phyloP scores from a whole-genome alignment of 2,888 invertebrate species.

The Xylota segnis region DNA sequence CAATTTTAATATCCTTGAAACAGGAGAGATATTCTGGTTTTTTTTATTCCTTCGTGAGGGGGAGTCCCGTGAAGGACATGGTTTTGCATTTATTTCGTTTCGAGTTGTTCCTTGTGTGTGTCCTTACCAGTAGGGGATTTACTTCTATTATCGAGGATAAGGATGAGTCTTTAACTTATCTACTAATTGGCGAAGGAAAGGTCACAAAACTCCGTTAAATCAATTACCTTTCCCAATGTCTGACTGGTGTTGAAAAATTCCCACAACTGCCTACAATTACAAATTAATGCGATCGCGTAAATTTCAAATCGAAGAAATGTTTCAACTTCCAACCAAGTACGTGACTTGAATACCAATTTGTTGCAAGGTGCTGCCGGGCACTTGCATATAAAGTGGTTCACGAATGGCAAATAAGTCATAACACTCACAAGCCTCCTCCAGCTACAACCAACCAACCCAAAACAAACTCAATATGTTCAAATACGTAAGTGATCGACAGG shows the following conservation, averaged over 20 bases:
- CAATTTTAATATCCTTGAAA: slow-evolving; percentile 44
- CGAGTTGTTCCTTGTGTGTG: background rate
- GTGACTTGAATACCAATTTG: background rate
- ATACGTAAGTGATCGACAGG: slow-evolving; percentile 46
- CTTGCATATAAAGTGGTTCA: background rate
- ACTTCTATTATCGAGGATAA: too few relatives aligned
- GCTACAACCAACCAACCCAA: slow-evolving; percentile 14
- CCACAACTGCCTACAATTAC: background rate
- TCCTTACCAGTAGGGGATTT: background rate
- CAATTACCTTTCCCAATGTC: background rate
- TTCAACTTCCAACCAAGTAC: background rate
- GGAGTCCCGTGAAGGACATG: slow-evolving; percentile 1
- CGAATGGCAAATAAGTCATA: background rate
- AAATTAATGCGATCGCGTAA: background rate
- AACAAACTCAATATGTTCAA: slow-evolving; percentile 45
- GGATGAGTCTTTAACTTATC: too few relatives aligned
- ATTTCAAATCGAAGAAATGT: background rate
- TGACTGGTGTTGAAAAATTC: background rate
- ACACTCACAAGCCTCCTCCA: background rate
- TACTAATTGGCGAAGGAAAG: too few relatives aligned
- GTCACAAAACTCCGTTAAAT: too few relatives aligned
- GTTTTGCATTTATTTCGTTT: background rate
- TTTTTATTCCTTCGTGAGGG: slow-evolving; percentile 18
- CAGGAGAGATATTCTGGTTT: background rate
- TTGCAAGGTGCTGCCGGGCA: background rate